phyloP scores from a whole-genome alignment of 2,113 vertebrate genomes.

The Bufo bufo region DNA sequence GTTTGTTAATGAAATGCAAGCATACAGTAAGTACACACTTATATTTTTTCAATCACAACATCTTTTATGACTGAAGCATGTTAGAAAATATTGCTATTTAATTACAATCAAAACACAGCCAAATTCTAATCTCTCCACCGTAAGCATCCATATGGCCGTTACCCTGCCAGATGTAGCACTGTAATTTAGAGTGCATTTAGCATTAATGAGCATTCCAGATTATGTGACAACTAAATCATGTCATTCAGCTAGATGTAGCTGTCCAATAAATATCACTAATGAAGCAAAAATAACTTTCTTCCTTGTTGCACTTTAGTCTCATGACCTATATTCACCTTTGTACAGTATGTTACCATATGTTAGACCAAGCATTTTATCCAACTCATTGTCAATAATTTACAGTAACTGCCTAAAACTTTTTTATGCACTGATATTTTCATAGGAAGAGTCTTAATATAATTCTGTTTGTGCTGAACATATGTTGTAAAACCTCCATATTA shows the following conservation, averaged over 20 bases:
- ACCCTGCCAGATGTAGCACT: not conserved
- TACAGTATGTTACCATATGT: not conserved
- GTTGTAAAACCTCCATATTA: constrained; percentile 15
- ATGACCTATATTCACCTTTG: not conserved
- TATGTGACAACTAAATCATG: constrained; percentile 6
- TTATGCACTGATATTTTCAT: not conserved
- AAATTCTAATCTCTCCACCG: not conserved
- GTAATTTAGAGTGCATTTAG: not conserved
- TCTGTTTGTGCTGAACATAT: not conserved
- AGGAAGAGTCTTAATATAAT: not conserved
- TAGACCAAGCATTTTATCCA: not conserved
- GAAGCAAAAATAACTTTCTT: not conserved
- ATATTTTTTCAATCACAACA: too few species aligned
- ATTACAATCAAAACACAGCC: not conserved
- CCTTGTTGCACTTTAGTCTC: not conserved
- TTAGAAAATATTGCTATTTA: not conserved
- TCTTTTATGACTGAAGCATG: not conserved
- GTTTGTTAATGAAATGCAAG: too few species aligned
- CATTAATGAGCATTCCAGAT: constrained; percentile 1
- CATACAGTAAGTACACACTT: too few species aligned
- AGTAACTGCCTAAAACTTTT: not conserved
- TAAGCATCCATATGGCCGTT: not conserved
- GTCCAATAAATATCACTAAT: not conserved
- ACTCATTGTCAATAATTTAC: not conserved
- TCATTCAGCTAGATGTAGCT: not conserved